A percentile compares a stretch with the other conserved stretches of the same genome.
phyloP scores from a whole-genome alignment of 2,888 invertebrate species.

The Netelia fuscicornis region DNA sequence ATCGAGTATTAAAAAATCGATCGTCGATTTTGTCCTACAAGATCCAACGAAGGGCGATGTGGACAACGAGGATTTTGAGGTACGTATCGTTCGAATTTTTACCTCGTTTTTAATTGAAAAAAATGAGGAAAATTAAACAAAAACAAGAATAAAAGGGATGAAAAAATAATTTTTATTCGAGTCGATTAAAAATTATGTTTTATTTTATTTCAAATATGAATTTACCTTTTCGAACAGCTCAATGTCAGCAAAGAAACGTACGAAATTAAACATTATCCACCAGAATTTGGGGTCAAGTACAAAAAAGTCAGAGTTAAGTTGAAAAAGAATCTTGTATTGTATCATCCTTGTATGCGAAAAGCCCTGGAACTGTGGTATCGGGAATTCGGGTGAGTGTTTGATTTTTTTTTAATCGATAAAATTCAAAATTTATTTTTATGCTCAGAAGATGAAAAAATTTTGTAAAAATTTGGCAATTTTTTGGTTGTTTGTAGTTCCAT shows the following conservation, averaged over 20 bases:
- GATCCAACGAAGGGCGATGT: conserved; percentile 86
- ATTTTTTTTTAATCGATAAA: conserved; percentile 9
- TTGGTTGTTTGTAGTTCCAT: conserved; percentile 85
- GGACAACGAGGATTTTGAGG: conserved; percentile 59
- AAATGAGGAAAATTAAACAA: neutral
- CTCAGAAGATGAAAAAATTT: neutral
- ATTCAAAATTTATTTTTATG: neutral
- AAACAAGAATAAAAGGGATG: too few species aligned
- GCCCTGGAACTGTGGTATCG: conserved; percentile 93
- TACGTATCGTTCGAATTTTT: conserved; percentile 3
- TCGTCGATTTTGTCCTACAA: conserved; percentile 95
- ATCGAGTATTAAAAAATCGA: conserved; percentile 95
- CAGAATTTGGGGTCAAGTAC: conserved; percentile 70
- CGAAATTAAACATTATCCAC: conserved; percentile 71
- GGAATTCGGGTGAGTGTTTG: conserved; percentile 88
- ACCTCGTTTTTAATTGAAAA: neutral
- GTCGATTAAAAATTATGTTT: conserved; percentile 10
- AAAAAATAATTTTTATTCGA: too few species aligned
- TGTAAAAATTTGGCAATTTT: neutral
- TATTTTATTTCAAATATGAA: conserved; percentile 1
- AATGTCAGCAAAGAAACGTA: conserved; percentile 69
- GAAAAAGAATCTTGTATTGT: conserved; percentile 89
- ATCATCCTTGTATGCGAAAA: conserved; percentile 93
- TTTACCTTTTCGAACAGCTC: conserved; percentile 51
- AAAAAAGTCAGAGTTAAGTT: conserved; percentile 85